Evolutionary conservation across 2,888 invertebrate species (phyloP).

Genomic region (Aelia acuminata): DNA sequence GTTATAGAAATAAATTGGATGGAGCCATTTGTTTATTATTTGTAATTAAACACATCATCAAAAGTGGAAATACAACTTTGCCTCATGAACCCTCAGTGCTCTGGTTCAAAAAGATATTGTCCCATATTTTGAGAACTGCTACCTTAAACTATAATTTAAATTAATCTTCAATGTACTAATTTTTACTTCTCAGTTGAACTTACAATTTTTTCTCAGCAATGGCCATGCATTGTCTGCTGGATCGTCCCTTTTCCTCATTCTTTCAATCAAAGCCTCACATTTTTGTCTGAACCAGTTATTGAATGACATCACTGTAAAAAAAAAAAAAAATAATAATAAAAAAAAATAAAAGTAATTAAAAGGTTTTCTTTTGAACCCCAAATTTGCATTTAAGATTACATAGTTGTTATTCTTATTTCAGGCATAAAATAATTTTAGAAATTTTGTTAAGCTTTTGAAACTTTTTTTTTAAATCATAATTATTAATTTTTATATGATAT

Average conservation of each 20-base stretch:
- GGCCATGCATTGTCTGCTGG: conserved; percentile 43
- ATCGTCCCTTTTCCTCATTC: not conserved
- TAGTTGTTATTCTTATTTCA: not conserved
- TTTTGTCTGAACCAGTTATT: conserved; percentile 33
- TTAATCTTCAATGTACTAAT: too few species aligned
- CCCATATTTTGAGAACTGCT: too few species aligned
- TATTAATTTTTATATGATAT: not conserved
- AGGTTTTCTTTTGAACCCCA: not conserved
- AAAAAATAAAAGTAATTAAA: not conserved
- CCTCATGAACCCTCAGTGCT: too few species aligned
- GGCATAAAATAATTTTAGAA: not conserved
- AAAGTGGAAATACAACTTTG: too few species aligned
- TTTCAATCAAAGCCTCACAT: conserved; percentile 16
- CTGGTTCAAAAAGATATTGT: too few species aligned
- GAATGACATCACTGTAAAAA: conserved; percentile 54
- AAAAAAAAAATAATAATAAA: not conserved
- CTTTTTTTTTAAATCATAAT: not conserved
- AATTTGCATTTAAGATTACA: not conserved
- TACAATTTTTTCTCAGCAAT: conserved; percentile 55
- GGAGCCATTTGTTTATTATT: too few species aligned
- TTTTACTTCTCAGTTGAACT: not conserved
- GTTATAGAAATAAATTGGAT: too few species aligned
- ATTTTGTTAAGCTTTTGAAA: not conserved
- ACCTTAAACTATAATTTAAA: not conserved
- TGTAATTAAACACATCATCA: too few species aligned